phyloP scores from a whole-genome alignment of 2,113 vertebrate genomes.

The Erinaceus europaeus region DNA sequence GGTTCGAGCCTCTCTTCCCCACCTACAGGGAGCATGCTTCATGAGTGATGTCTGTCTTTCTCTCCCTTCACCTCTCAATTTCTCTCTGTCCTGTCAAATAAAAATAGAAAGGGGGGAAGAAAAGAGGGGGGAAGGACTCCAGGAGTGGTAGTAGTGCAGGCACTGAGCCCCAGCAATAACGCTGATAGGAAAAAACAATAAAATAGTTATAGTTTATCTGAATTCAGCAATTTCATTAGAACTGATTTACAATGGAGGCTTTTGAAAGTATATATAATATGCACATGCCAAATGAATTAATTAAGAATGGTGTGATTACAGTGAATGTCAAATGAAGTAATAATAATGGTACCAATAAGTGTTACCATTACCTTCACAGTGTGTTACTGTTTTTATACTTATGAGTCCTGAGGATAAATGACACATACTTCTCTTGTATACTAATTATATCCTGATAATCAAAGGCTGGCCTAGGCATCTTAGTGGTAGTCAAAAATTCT shows the following conservation, averaged over 20 bases:
- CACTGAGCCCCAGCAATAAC: too few relatives aligned
- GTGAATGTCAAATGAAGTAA: constrained; percentile 87
- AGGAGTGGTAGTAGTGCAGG: too few relatives aligned
- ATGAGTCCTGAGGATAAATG: constrained; percentile 83
- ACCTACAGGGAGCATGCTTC: too few relatives aligned
- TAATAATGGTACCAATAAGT: constrained; percentile 85
- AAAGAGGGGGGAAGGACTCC: too few relatives aligned
- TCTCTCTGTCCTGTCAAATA: too few relatives aligned
- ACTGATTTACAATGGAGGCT: constrained; percentile 74
- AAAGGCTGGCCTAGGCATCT: constrained; percentile 78
- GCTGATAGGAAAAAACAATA: too few relatives aligned
- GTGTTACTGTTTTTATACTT: constrained; percentile 83
- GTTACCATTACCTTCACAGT: constrained; percentile 86
- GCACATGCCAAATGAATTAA: constrained; percentile 82
- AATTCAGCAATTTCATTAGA: constrained; percentile 75
- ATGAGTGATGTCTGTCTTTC: too few relatives aligned
- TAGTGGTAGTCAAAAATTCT: constrained; percentile 78
- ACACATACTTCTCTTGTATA: constrained; percentile 81
- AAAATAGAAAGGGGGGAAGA: too few relatives aligned
- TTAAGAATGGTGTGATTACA: constrained; percentile 85
- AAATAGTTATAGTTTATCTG: background rate
- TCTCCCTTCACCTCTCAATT: too few relatives aligned
- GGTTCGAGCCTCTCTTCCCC: too few relatives aligned
- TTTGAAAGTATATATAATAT: constrained; percentile 78
- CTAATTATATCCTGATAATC: constrained; percentile 86